Evolutionary conservation across 2,113 vertebrate species (phyloP), one percentile per base, ranked within the genome.

Genomic region (Prunella himalayana): DNA sequence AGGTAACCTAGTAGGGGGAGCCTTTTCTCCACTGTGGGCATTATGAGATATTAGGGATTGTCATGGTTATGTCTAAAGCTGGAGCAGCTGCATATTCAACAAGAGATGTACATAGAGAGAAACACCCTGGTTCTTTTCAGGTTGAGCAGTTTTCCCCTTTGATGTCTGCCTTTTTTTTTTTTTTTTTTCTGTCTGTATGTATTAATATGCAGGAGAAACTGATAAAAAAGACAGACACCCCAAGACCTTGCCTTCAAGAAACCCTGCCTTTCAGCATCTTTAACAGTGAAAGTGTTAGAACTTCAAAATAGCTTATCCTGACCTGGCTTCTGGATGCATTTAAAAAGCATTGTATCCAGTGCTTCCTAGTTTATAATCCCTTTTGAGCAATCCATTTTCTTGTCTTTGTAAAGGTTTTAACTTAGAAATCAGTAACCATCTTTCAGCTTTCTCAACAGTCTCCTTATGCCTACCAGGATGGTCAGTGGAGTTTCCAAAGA

Each of bases 381-480:
- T 45, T 56, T 15, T 35, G 8, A 66, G 15, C 0, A 4, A 15
- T 51, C 50, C 1, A 1, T 79, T 27, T 30, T 51, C 3, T 83
- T 86, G 3, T 25, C 8, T 53, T 47, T 44, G 8, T 53, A 39
- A 86, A 63, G 3, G 12, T 86, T 87, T 84, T 33, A 15, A 51
- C 42, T 73, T 85, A 60, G 10, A 23, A 37, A 13, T 17, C 7
- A 4, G 33, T 83, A 71, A 30, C 8, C 2, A 44, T 31, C 30
- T 80, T 80, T 61, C 24, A 82, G 21, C 16, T n/a, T 83, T 71
- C 63, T 80, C 42, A 66, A 17, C 9, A 18, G 15, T 54, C 6
- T 69, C 13, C 13, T 84, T 71, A 45, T 37, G 27, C 23, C 9
- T 59, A 60, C 37, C 30, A 60, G 61, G 6, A 15, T 24, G 15